Evolutionary conservation across 2,888 invertebrate species (phyloP).

Genomic region (Aleiodes alternator): DNA sequence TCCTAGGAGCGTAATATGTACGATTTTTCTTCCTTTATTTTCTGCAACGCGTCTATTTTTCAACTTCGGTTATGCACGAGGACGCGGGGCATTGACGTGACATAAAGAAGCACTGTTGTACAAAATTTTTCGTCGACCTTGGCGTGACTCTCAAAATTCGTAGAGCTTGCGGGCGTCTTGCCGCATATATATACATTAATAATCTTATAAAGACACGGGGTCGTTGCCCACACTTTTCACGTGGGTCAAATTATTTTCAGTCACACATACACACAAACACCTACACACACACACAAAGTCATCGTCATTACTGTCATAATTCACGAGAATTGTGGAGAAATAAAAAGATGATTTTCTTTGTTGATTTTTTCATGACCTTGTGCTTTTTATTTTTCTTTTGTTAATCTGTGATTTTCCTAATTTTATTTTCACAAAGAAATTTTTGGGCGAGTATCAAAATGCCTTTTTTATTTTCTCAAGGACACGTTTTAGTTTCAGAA

Average conservation of each 20-base stretch:
- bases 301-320: conserved; percentile 11
- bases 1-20: background rate
- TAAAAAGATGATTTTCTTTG: background rate
- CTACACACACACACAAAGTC: background rate
- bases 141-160: conserved; percentile 54
- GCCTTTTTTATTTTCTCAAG: background rate
- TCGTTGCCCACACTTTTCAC: conserved; percentile 49
- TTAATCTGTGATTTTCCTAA: conserved; percentile 18
- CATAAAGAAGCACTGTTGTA: conserved; percentile 40
- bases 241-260: conserved; percentile 49
- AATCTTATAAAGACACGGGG: conserved; percentile 32
- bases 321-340: too few species aligned
- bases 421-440: conserved; percentile 8
- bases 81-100: conserved; percentile 36
- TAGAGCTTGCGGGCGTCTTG: conserved; percentile 36
- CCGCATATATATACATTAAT: background rate
- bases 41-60: background rate
- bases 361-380: background rate
- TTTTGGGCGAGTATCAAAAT: conserved; percentile 12
- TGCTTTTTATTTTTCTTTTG: too few species aligned
- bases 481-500: background rate
- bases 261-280: conserved; percentile 2
- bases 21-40: background rate
- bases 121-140: conserved; percentile 52
- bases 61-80: conserved; percentile 38